phyloP scores from a whole-genome alignment of 2,888 invertebrate genomes.

The Torymus texanus region DNA sequence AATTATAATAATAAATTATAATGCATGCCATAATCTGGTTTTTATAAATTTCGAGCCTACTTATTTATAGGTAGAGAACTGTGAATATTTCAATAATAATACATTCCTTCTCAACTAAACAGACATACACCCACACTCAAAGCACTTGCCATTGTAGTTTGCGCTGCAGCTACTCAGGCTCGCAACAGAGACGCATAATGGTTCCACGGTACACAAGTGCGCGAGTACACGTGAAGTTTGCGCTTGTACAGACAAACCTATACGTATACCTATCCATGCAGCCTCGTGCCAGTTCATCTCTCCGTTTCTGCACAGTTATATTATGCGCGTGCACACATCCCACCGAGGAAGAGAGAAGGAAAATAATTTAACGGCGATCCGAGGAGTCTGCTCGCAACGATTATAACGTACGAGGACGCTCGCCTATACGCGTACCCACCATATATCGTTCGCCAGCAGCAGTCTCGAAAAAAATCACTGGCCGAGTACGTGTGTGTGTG shows the following conservation, averaged over 20 bases:
- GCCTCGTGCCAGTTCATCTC: constrained; percentile 6
- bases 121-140: constrained; percentile 28
- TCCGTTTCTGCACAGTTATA: neutral
- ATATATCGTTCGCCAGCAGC: too few relatives aligned
- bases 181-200: constrained; percentile 17
- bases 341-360: neutral
- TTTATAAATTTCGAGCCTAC: too few relatives aligned
- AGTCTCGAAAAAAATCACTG: too few relatives aligned
- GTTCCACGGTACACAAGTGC: constrained; percentile 34
- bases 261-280: too few relatives aligned
- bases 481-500: too few relatives aligned
- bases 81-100: too few relatives aligned
- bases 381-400: constrained; percentile 16
- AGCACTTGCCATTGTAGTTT: constrained; percentile 17
- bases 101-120: neutral
- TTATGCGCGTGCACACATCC: too few relatives aligned
- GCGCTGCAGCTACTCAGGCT: constrained; percentile 27
- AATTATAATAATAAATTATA: too few relatives aligned
- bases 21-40: too few relatives aligned
- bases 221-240: neutral
- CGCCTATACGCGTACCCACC: too few relatives aligned
- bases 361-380: constrained; percentile 22
- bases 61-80: too few relatives aligned
- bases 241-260: too few relatives aligned
- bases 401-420: constrained; percentile 25